These are phyloP conservation scores for Alcis repandata DNA, from an alignment of 2,888 invertebrate species.

Conservation along the genomic window DNA sequence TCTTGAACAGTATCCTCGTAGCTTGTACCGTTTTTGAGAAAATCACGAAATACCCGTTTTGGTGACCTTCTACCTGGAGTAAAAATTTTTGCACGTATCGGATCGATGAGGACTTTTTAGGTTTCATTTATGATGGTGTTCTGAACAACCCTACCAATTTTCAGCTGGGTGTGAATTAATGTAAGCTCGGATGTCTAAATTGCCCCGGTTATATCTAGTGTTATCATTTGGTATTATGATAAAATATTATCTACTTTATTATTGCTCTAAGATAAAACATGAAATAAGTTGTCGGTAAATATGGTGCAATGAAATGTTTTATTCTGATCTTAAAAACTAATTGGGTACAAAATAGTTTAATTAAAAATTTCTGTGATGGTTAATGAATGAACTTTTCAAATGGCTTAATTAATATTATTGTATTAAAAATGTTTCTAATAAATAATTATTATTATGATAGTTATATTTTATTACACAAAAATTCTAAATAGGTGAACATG, in stretches of 20 bases:
- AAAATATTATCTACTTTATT: slow-evolving; percentile 25
- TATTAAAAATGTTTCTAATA: slow-evolving; percentile 23
- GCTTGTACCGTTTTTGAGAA: too few species aligned
- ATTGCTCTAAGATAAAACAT: slow-evolving; percentile 16
- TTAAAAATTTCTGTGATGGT: slow-evolving; percentile 10
- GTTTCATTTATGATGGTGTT: too few species aligned
- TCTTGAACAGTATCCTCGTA: too few species aligned
- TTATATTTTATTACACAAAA: slow-evolving; percentile 17
- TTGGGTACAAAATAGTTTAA: slow-evolving; percentile 11
- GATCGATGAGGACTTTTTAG: too few species aligned
- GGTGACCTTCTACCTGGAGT: too few species aligned
- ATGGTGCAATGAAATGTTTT: not conserved
- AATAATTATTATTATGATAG: slow-evolving; percentile 24
- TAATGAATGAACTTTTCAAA: slow-evolving; percentile 3
- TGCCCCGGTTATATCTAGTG: not conserved
- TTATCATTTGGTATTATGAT: slow-evolving; percentile 44
- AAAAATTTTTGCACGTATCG: too few species aligned
- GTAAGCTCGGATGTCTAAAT: too few species aligned
- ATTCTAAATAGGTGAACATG: slow-evolving; percentile 28
- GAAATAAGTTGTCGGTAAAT: slow-evolving; percentile 1
- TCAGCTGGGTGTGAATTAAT: too few species aligned
- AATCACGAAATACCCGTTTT: too few species aligned
- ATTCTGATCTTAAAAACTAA: slow-evolving; percentile 1
- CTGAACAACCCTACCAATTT: too few species aligned
- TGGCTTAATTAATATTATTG: slow-evolving; percentile 8